A percentile compares a stretch with the other conserved stretches of the same genome.
Evolutionary conservation across 2,113 vertebrate genomes (phyloP).

Genomic region (Zosterops pallidus): DNA sequence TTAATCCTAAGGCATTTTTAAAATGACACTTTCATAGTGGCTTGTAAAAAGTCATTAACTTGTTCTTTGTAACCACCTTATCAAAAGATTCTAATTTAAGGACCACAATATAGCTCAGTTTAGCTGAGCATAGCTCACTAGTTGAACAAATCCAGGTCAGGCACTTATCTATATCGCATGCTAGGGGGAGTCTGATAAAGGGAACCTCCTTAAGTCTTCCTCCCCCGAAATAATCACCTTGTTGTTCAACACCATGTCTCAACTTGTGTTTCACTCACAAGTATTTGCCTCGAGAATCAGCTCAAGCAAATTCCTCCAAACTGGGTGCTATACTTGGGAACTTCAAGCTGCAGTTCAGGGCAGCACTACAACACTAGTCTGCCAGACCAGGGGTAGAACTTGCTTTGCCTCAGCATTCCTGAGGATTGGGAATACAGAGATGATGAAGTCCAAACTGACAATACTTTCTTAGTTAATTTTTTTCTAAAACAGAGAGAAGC

Average conservation of each 20-base stretch:
- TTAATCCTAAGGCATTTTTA: not conserved
- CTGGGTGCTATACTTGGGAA: not conserved
- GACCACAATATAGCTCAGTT: not conserved
- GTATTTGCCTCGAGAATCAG: not conserved
- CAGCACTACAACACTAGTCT: not conserved
- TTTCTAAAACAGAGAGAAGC: not conserved
- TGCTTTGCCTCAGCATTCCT: not conserved
- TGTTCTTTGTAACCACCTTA: not conserved
- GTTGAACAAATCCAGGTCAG: constrained; percentile 18
- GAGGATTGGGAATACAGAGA: not conserved
- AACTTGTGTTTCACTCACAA: not conserved
- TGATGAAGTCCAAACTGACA: not conserved
- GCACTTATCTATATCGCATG: not conserved
- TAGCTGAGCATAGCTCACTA: not conserved
- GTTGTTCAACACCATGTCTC: constrained; percentile 2
- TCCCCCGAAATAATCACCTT: not conserved
- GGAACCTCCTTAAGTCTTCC: constrained; percentile 19
- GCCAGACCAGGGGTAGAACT: not conserved
- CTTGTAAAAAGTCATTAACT: not conserved
- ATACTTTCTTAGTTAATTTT: not conserved
- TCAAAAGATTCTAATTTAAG: not conserved
- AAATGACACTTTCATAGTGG: not conserved
- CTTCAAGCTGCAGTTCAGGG: not conserved
- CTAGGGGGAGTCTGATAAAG: constrained; percentile 34
- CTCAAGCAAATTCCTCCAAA: not conserved